Evolutionary conservation across 2,113 vertebrate species (phyloP).

Genomic region (Zosterops hypoxanthus): DNA sequence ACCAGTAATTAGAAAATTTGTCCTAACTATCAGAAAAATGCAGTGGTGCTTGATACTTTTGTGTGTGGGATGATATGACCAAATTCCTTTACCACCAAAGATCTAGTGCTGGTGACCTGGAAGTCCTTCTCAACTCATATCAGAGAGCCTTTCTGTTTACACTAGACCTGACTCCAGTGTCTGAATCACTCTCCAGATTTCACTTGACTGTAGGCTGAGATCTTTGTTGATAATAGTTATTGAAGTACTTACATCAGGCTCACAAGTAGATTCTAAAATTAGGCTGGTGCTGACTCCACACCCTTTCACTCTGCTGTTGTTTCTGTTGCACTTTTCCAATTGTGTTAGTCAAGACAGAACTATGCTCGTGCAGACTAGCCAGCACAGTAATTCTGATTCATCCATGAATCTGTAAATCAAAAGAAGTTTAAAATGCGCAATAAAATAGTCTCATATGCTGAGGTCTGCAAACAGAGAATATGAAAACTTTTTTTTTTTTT

Average conservation of each 20-base stretch:
- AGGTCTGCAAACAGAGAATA: not conserved
- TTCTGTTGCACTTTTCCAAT: not conserved
- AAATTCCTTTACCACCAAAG: not conserved
- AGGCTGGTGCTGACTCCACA: not conserved
- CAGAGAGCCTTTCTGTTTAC: not conserved
- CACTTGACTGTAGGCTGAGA: not conserved
- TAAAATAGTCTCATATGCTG: constrained; percentile 1
- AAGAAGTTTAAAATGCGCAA: not conserved
- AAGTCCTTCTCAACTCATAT: not conserved
- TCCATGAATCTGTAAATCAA: constrained; percentile 11
- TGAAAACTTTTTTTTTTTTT: rapidly evolving
- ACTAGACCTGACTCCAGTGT: not conserved
- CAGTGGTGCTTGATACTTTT: not conserved
- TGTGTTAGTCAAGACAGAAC: not conserved
- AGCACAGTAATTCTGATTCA: not conserved
- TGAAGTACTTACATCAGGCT: not conserved
- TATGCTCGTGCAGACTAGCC: not conserved
- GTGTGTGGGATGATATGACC: not conserved
- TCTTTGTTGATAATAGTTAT: not conserved
- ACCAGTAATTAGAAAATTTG: not conserved
- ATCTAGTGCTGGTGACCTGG: not conserved
- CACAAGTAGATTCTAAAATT: not conserved
- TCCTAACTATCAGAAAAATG: not conserved
- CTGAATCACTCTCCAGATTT: not conserved
- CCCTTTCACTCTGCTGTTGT: not conserved